Base-by-base conservation (phyloP, 2,888 invertebrate species). In the Diloba caeruleocephala region DNA sequence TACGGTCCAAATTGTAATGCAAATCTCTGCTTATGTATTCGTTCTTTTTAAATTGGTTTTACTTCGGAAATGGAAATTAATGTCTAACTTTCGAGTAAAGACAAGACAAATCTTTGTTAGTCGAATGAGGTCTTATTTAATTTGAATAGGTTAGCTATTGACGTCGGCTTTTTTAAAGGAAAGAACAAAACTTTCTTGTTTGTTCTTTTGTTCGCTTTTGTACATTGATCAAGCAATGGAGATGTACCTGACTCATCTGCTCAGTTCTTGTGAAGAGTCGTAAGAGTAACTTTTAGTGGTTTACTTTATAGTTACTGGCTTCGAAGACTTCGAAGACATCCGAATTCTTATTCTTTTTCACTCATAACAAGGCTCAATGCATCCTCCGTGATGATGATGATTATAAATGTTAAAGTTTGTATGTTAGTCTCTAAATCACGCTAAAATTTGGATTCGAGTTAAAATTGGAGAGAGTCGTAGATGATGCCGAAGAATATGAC, bases 11-110 rank as follows among this genome's bases (percentile, higher is more conserved):
- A 85, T 88, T 88, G 85, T 85, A 65, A 89, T 87, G 88, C 82
- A 87, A 89, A 89, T 88, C 72, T 78, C 76, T 81, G 78, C 83
- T 86, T 88, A 84, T 77, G 82, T 84, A 86, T 88, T 88, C 87
- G 74, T 78, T n/a, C 78, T 87, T 85, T 83, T 85, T 79, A 88
- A 85, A 88, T 87, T 84, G 82, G 84, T 80, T 84, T 84, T 85
- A 82, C 85, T 88, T 86, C 82, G 77, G 77, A 84, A 88, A 87
- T 88, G 85, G 86, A 88, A 89, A 88, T 88, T 85, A 86, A 84
- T 84, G 87, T 81, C 82, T 83, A 86, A 85, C 83, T 88, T 85
- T 81, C 77, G 71, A 78, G 78, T 74, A 76, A 81, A 79, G 78
- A 81, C 81, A 79, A 80, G 75, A 76, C 78, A 58, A 69, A 79